These are phyloP conservation scores for Platycheirus albimanus DNA, from an alignment of 2,888 invertebrate genomes.

Conservation along the genomic window DNA sequence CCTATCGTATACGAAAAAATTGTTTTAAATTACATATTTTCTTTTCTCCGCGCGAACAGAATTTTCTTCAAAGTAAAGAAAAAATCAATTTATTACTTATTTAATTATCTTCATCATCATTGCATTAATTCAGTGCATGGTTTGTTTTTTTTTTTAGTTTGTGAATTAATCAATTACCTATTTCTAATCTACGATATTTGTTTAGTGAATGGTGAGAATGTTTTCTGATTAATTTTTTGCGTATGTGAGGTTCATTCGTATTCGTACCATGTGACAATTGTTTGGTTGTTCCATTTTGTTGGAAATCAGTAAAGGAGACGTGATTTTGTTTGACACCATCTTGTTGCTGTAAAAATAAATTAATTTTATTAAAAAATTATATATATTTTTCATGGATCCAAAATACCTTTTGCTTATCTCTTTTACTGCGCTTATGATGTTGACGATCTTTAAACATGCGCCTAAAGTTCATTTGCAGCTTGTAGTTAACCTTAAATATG, in stretches of 20 bases:
- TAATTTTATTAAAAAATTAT: conserved; percentile 9
- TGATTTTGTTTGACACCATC: conserved; percentile 92
- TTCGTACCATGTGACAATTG: conserved; percentile 92
- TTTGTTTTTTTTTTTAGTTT: conserved; percentile 45
- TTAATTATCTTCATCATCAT: conserved; percentile 60
- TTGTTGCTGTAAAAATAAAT: conserved; percentile 83
- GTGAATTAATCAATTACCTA: conserved; percentile 81
- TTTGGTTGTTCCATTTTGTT: conserved; percentile 94
- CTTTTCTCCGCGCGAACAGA: conserved; percentile 6
- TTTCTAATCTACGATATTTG: conserved; percentile 84
- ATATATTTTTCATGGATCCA: background rate
- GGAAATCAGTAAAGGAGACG: conserved; percentile 94
- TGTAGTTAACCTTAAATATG: conserved; percentile 90
- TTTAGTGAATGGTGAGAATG: conserved; percentile 83
- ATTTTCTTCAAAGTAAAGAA: background rate
- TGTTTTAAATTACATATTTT: conserved; percentile 2
- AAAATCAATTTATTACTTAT: conserved; percentile 58
- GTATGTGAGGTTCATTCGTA: conserved; percentile 87
- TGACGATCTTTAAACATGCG: conserved; percentile 93
- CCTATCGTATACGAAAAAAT: too few relatives aligned
- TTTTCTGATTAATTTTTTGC: conserved; percentile 84
- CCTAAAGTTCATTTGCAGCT: conserved; percentile 94
- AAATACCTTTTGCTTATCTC: conserved; percentile 88
- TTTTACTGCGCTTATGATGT: conserved; percentile 93
- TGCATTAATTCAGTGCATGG: conserved; percentile 66